Base-by-base conservation (phyloP, 2,797 vertebrate genomes). In the Sebastes goodei region DNA sequence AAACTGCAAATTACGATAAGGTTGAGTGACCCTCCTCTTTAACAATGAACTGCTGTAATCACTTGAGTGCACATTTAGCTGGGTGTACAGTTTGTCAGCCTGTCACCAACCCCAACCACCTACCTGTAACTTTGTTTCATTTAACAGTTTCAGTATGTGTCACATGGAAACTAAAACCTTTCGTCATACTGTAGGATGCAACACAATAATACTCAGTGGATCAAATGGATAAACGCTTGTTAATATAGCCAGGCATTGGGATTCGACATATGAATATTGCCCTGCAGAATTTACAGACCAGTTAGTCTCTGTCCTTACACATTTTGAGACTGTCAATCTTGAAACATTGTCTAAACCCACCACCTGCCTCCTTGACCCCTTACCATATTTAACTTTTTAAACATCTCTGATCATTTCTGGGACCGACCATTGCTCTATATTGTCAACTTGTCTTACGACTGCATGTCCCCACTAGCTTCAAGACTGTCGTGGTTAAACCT, bases 21-120 rank as follows among this genome's bases (percentile, higher is more conserved):
- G 60, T 56, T 78, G 63, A 88, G 74, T 63, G 71, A 30, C 70
- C 76, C 76, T 72, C 27, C 21, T 70, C 29, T 71, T 15, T 23
- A 61, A 61, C 23, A 32, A 71, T n/a, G 4, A 35, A 20, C 6
- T 20, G 57, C 29, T 38, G 7, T 35, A 42, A 8, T 71, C n/a
- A 25, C 14, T 17, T 27, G 20, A 60, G 55, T 55, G 60, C 5
- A 46, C 63, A 56, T 74, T 65, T 30, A 72, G n/a, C n/a, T n/a
- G 21, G 8, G 32, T 57, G 10, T 27, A 42, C 2, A 62, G 42
- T 76, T 15, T 29, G 27, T 32, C 70, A 32, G 27, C 57, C 38
- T 29, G 33, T 4, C 15, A 60, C 42, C 25, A 10, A 23, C 20
- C 15, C 25, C 25, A n/a, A 27, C 23, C 35, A 46, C 10, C 17